phyloP scores from a whole-genome alignment of 2,888 invertebrate species.

The Ectobius pallidus region DNA sequence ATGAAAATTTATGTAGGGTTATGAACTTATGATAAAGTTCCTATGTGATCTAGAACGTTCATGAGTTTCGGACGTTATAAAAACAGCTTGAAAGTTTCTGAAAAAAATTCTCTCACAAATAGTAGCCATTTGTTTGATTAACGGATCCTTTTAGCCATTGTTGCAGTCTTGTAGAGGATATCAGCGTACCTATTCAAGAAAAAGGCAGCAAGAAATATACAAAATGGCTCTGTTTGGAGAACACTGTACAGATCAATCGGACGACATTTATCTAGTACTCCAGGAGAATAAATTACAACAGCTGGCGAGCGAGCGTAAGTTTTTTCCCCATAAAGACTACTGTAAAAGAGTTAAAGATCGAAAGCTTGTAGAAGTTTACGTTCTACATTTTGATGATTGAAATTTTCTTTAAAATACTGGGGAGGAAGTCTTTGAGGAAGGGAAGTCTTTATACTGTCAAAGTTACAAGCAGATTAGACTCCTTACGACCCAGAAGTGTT shows the following conservation, averaged over 20 bases:
- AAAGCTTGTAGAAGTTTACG: not conserved
- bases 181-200: not conserved
- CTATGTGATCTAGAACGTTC: not conserved
- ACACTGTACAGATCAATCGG: not conserved
- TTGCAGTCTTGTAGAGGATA: not conserved
- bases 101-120: constrained; percentile 15
- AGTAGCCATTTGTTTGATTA: constrained; percentile 35
- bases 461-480: too few species aligned
- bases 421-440: too few species aligned
- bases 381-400: not conserved
- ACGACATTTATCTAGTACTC: not conserved
- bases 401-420: too few species aligned
- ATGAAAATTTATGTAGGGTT: too few species aligned
- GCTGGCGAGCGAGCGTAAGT: not conserved
- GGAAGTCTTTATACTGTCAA: too few species aligned
- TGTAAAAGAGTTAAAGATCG: not conserved
- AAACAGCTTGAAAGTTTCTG: not conserved
- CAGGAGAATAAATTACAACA: not conserved
- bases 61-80: not conserved
- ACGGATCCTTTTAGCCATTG: constrained; percentile 31
- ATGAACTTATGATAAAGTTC: constrained; percentile 17
- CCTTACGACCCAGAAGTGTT: too few species aligned
- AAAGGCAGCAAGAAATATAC: not conserved
- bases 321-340: not conserved
- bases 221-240: not conserved